Base-by-base conservation (phyloP, 37 sponge, comb jelly and placozoan species). In the Bolinopsis microptera region DNA sequence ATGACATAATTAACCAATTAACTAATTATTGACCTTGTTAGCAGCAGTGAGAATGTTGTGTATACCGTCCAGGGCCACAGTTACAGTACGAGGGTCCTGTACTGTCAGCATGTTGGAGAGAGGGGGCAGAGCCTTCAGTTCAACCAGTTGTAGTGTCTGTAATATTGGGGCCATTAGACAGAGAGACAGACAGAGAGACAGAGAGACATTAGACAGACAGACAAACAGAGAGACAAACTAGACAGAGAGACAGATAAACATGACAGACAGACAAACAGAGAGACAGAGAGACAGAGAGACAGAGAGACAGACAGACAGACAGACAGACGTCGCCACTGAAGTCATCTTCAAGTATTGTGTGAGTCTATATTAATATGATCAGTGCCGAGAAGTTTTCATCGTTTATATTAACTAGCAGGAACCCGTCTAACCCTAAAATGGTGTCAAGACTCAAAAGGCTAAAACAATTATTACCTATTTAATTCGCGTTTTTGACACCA, bases 41-140 rank as follows among this genome's bases (percentile, higher is more conserved):
- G 90, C 90, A 0, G 90, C 90, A n/a, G 32, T 86, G 25, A 86
- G 90, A 24, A 86, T 86, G 26, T 86, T 86, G 90, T 41, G 61
- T 9, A 86, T 86, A 39, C 90, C 90, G 22, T 86, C 90, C 36
- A 86, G 61, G 41, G 90, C 90, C 16, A 86, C 90, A 25, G 90
- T 86, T 3, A 86, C 61, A 5, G 35, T 34, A 27, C 35, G 13
- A 39, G 90, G 25, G 30, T 86, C 90, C 24, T 86, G 90, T 0
- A 86, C 90, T 36, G 41, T 86, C 1, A 86, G 61, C 90, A 86
- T 86, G 90, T 28, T 39, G 61, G 90, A 37, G 0, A 86, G 90
- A 3, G 90, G 90, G 3, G 90, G 90, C 26, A 86, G 90, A 30
- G 36, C 90, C 26, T 86, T 86, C 48, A 86, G 41, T 26, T 86